A percentile compares a stretch with the other conserved stretches of the same genome.
These are phyloP conservation scores for Cephus pygmeus DNA, from an alignment of 2,888 invertebrate genomes.

Conservation along the genomic window DNA sequence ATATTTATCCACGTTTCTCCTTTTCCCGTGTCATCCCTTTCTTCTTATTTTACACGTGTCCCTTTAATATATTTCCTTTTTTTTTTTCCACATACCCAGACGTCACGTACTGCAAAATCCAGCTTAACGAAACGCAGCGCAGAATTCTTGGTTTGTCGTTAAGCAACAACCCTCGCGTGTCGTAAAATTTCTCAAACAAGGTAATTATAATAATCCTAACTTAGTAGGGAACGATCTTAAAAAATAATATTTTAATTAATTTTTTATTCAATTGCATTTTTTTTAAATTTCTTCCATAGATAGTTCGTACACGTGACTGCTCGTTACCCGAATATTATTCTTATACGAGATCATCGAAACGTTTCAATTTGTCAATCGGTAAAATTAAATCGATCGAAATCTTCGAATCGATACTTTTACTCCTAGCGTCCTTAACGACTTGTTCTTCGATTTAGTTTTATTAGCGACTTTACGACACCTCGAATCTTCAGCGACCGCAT, in stretches of 20 bases:
- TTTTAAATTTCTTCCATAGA: neutral
- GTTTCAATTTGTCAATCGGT: neutral
- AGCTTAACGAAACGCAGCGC: neutral
- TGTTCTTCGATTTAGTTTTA: neutral
- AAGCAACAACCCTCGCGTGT: neutral
- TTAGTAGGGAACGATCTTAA: neutral
- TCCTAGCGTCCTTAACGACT: neutral
- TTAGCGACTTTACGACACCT: neutral
- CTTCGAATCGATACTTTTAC: neutral
- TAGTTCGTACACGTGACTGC: neutral
- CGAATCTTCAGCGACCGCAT: neutral
- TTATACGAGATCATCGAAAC: neutral
- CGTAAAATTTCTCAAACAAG: too few relatives aligned
- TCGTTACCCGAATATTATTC: neutral
- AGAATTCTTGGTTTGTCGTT: neutral
- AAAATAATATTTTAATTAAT: neutral
- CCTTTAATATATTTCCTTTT: neutral
- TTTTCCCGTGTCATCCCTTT: slow-evolving; percentile 1
- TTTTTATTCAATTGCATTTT: neutral
- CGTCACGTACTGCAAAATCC: neutral
- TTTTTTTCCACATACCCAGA: too few relatives aligned
- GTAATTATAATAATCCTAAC: neutral
- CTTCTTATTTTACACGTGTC: slow-evolving; percentile 34
- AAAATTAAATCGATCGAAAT: neutral
- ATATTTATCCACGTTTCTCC: neutral